Conservation (phyloP, 2,888 invertebrate genomes). For the Alloplasta piceator region DNA sequence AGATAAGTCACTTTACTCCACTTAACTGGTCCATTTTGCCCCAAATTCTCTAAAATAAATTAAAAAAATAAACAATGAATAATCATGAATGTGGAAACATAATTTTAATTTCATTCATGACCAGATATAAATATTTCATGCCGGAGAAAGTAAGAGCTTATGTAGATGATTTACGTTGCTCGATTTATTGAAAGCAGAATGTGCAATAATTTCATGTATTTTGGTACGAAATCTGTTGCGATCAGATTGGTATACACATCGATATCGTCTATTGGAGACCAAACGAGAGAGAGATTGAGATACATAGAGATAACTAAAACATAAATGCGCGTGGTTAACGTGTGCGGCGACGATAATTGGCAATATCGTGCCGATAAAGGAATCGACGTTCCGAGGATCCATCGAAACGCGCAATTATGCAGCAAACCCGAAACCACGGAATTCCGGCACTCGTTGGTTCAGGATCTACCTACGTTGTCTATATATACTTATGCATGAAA, state of each 20-base stretch:
- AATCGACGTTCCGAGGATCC: constrained; percentile 74
- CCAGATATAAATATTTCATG: too few relatives aligned
- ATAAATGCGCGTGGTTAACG: constrained; percentile 66
- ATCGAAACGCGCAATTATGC: constrained; percentile 77
- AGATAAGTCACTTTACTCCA: too few relatives aligned
- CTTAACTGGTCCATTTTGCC: too few relatives aligned
- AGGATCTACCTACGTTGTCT: constrained; percentile 30
- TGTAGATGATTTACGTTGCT: too few relatives aligned
- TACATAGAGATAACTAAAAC: constrained; percentile 25
- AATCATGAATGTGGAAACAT: too few relatives aligned
- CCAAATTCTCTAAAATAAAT: too few relatives aligned
- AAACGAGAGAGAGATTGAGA: constrained; percentile 8
- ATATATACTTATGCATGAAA: constrained; percentile 20
- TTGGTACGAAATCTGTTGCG: constrained; percentile 25
- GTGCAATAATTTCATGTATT: constrained; percentile 13
- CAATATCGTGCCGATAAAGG: constrained; percentile 79
- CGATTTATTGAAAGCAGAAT: constrained; percentile 7
- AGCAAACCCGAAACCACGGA: constrained; percentile 77
- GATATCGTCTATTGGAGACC: constrained; percentile 16
- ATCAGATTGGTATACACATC: background rate
- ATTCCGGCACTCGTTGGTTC: constrained; percentile 70
- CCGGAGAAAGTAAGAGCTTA: too few relatives aligned
- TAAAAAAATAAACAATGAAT: too few relatives aligned
- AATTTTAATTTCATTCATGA: too few relatives aligned
- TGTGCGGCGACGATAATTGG: constrained; percentile 75